These are phyloP conservation scores for Oncorhynchus kisutch DNA, from an alignment of 2,113 vertebrate species.

Conservation along the genomic window DNA sequence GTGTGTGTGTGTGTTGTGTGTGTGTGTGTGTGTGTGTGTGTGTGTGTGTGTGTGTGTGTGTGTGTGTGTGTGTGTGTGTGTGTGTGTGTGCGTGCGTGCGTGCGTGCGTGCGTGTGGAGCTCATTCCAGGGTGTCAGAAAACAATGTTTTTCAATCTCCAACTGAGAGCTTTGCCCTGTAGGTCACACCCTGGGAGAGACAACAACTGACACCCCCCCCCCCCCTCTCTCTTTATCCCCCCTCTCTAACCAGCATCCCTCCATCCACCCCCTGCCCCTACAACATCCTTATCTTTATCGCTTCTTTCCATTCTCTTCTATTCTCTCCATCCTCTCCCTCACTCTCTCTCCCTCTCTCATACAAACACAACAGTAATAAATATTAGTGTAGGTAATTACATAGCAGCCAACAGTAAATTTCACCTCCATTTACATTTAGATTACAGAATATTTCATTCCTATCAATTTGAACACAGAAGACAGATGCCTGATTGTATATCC, in stretches of 20 bases:
- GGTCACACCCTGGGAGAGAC: not conserved
- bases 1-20: too few relatives aligned
- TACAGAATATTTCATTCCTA: constrained; percentile 73
- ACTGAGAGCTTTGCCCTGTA: too few relatives aligned
- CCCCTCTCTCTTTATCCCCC: not conserved
- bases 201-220: not conserved
- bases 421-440: constrained; percentile 77
- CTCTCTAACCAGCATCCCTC: not conserved
- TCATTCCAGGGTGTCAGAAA: too few relatives aligned
- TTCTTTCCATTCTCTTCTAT: constrained; percentile 36
- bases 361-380: constrained; percentile 72
- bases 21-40: too few relatives aligned
- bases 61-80: too few relatives aligned
- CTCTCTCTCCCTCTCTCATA: constrained; percentile 36
- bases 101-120: too few relatives aligned
- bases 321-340: constrained; percentile 25
- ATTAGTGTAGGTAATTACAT: constrained; percentile 70
- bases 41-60: too few relatives aligned
- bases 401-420: constrained; percentile 72
- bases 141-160: too few relatives aligned
- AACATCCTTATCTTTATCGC: not conserved
- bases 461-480: constrained; percentile 51
- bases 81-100: too few relatives aligned
- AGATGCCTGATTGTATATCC: constrained; percentile 32
- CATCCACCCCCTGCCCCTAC: not conserved